These are phyloP conservation scores for Microcebus murinus DNA, from an alignment of 2,113 vertebrate species.

Conservation along the genomic window DNA sequence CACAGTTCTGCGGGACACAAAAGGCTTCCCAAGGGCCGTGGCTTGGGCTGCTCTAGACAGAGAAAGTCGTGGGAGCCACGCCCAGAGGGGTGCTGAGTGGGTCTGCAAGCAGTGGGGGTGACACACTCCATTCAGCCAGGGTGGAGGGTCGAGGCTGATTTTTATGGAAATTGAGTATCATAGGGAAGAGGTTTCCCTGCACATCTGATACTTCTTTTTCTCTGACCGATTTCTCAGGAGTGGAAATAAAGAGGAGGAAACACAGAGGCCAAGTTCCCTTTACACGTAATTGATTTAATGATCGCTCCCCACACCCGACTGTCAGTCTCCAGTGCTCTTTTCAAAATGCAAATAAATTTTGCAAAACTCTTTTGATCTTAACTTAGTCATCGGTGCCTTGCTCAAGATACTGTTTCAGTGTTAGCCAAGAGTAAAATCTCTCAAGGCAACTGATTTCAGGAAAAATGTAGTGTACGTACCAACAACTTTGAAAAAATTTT, in stretches of 20 bases:
- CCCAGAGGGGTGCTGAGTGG: accelerated
- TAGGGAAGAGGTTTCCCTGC: not conserved
- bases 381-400: constrained; percentile 50
- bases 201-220: not conserved
- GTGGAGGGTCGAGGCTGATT: not conserved
- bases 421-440: not conserved
- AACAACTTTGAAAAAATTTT: not conserved
- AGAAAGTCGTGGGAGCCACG: not conserved
- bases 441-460: not conserved
- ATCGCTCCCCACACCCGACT: not conserved
- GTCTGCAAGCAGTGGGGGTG: not conserved
- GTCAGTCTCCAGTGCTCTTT: constrained; percentile 24
- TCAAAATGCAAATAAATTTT: constrained; percentile 72
- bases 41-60: not conserved
- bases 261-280: constrained; percentile 1
- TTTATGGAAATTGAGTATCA: not conserved
- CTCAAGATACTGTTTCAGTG: constrained; percentile 37
- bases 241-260: constrained; percentile 51
- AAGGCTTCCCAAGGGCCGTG: not conserved
- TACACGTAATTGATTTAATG: constrained; percentile 40
- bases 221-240: constrained; percentile 1
- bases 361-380: constrained; percentile 63
- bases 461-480: not conserved
- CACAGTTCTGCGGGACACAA: not conserved
- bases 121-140: not conserved